phyloP scores from a whole-genome alignment of 2,113 vertebrate genomes.

The Epinephelus cyanopodus region DNA sequence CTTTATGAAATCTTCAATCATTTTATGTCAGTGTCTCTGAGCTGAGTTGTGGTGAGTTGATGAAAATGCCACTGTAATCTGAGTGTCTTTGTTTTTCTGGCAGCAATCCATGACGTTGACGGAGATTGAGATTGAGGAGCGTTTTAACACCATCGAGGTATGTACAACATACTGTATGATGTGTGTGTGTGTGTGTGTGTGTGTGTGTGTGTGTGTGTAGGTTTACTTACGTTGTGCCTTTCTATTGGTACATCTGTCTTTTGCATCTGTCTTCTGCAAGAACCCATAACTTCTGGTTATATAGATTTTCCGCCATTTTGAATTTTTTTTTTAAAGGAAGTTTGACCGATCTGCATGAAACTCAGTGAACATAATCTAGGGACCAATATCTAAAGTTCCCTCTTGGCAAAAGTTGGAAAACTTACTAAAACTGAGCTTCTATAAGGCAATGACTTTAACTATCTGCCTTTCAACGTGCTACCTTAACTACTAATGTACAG shows the following conservation, averaged over 20 bases:
- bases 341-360: no score
- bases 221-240: background rate
- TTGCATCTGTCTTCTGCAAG: background rate
- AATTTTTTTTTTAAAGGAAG: no score
- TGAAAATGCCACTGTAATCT: background rate
- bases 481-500: no score
- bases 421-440: no score
- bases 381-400: no score
- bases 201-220: background rate
- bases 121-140: background rate
- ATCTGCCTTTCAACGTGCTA: no score
- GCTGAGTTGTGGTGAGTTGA: background rate
- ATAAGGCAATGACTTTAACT: no score
- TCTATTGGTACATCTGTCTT: background rate
- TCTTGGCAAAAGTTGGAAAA: no score
- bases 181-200: no score
- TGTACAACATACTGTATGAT: background rate
- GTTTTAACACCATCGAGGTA: background rate
- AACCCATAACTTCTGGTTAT: no score
- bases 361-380: no score
- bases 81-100: background rate
- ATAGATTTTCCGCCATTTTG: no score
- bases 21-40: background rate
- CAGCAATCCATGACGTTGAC: background rate
- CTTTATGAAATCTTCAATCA: background rate